Conservation (phyloP, 23 tunicate genomes). For the Trididemnum nubilum region DNA sequence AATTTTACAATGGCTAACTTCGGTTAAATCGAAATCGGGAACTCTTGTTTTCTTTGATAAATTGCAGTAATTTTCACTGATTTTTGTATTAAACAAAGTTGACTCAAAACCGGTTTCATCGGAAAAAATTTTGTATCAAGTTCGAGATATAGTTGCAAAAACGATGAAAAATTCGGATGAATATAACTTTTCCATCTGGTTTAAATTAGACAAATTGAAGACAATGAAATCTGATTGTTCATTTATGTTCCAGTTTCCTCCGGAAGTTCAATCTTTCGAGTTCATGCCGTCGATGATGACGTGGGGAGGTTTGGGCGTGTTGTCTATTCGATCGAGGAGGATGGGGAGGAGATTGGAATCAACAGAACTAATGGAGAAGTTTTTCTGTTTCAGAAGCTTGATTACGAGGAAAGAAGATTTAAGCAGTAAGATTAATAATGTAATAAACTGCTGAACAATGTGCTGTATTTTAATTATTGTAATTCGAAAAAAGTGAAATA, state of each 20-base stretch:
- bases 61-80: too few relatives aligned
- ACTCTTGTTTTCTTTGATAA: too few relatives aligned
- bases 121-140: too few relatives aligned
- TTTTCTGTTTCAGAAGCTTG: conserved; percentile 30
- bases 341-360: conserved; percentile 35
- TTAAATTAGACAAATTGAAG: neutral
- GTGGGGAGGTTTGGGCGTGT: conserved; percentile 61
- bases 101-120: too few relatives aligned
- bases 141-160: neutral
- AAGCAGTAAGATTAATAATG: conserved; percentile 35
- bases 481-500: too few relatives aligned
- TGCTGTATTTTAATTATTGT: too few relatives aligned
- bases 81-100: too few relatives aligned
- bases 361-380: conserved; percentile 45
- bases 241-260: too few relatives aligned
- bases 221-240: neutral
- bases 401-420: conserved; percentile 41
- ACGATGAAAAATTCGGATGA: neutral
- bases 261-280: conserved; percentile 29
- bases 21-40: too few relatives aligned
- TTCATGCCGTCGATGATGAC: conserved; percentile 54
- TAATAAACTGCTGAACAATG: too few relatives aligned
- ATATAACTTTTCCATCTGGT: neutral
- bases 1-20: too few relatives aligned
- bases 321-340: conserved; percentile 43